phyloP scores from a whole-genome alignment of 2,888 invertebrate species.

The Drosophila picticornis region DNA sequence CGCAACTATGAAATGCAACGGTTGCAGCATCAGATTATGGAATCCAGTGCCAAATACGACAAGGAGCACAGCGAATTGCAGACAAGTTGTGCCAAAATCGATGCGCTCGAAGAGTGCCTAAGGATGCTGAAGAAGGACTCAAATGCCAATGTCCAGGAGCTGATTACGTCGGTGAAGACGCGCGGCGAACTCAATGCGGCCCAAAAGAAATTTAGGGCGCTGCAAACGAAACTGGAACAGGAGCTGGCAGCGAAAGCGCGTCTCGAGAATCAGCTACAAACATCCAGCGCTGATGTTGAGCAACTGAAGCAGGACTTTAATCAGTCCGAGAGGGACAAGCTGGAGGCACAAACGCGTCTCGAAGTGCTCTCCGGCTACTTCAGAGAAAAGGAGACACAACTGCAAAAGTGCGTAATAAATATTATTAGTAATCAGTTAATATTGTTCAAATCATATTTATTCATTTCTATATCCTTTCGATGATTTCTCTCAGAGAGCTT shows the following conservation, averaged over 20 bases:
- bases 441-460: background rate
- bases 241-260: constrained; percentile 85
- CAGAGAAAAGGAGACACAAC: constrained; percentile 94
- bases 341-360: constrained; percentile 92
- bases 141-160: constrained; percentile 85
- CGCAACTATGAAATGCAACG: constrained; percentile 83
- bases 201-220: constrained; percentile 86
- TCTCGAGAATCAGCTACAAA: constrained; percentile 84
- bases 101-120: constrained; percentile 86
- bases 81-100: constrained; percentile 83
- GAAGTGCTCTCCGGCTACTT: constrained; percentile 95
- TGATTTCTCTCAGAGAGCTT: constrained; percentile 88
- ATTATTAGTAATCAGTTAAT: background rate
- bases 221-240: constrained; percentile 85
- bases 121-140: constrained; percentile 85
- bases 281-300: constrained; percentile 86
- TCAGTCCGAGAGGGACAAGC: constrained; percentile 89
- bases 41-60: constrained; percentile 76
- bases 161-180: constrained; percentile 87
- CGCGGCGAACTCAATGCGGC: constrained; percentile 87
- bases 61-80: constrained; percentile 81
- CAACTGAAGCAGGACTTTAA: constrained; percentile 87
- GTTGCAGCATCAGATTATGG: constrained; percentile 82
- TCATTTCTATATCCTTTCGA: constrained; percentile 10
- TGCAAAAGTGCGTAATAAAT: constrained; percentile 89